Percentiles rank a stretch among this genome's conserved stretches.
phyloP scores from a whole-genome alignment of 2,113 vertebrate genomes.

The Ia io region DNA sequence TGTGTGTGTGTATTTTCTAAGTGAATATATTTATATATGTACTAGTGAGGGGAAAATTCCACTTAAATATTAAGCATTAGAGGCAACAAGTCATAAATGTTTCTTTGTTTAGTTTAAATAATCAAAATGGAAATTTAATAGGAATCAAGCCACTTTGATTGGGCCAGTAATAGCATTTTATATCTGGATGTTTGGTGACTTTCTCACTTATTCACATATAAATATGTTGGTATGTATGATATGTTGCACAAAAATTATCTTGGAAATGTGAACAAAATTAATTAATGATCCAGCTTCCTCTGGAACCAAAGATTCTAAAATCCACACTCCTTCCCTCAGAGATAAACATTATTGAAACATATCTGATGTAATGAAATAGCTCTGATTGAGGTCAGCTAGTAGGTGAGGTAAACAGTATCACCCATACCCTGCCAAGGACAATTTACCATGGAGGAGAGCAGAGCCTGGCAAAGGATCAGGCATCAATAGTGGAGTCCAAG shows the following conservation, averaged over 20 bases:
- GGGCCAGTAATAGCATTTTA: neutral
- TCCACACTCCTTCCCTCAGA: neutral
- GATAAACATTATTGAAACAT: neutral
- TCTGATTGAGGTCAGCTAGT: neutral
- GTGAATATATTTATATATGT: neutral
- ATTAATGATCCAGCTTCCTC: neutral
- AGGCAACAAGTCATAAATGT: neutral
- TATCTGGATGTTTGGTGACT: neutral
- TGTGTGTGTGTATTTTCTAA: neutral
- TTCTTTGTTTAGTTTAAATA: neutral
- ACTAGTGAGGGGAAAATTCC: neutral
- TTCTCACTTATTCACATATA: neutral
- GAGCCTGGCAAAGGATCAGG: neutral
- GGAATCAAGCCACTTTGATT: neutral
- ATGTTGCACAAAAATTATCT: neutral
- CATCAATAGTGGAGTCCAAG: neutral
- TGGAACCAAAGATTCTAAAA: conserved; percentile 1
- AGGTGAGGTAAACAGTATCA: neutral
- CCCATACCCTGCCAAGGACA: neutral
- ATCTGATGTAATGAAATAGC: neutral
- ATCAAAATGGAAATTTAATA: neutral
- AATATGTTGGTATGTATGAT: neutral
- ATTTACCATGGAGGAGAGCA: neutral
- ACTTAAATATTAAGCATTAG: neutral
- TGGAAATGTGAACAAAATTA: neutral